Evolutionary conservation across 2,113 vertebrate genomes (phyloP), one percentile per base, ranked within the genome.

Genomic region (Chiloscyllium plagiosum): DNA sequence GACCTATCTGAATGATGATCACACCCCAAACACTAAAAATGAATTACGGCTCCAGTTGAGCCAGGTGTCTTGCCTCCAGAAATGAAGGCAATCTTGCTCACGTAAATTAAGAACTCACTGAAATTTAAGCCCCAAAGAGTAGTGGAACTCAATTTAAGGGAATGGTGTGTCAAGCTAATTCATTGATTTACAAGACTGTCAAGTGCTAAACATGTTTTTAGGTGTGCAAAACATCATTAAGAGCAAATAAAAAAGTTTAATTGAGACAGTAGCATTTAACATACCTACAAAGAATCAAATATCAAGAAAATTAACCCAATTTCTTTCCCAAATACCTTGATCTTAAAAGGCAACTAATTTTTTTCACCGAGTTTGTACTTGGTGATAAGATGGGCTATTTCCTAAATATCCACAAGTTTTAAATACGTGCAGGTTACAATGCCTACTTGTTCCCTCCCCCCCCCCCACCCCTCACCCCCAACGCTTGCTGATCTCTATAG

Each of bases 21-120:
- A 98, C 97, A 98, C 98, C 98, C 98, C 98, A 98, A 99, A 98
- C 98, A 98, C 98, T 97, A 98, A 97, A 98, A 98, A 99, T 99
- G 98, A 98, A 99, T 99, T 98, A 99, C 97, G 96, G 96, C 98
- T 98, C 96, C 47, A 97, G 97, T 98, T 98, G 97, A 97, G 97
- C 98, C 99, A 99, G 99, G 99, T 99, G 99, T 98, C 98, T 97
- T 97, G 98, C 98, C 98, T 98, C 97, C 97, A 98, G 98, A 98
- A 98, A 98, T 98, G 96, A 96, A 96, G 85, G 86, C 95, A 96
- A 97, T 98, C 97, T 97, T 96, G 93, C 96, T 97, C 97, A 96
- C 95, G 97, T 95, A 96, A 97, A 97, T 61, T 61, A 61, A 97
- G 96, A 96, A 96, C 95, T 96, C 96, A 33, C 96, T 96, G 95